Evolutionary conservation across 2,888 invertebrate species (phyloP).

Genomic region (Lasioglossum villosulum): DNA sequence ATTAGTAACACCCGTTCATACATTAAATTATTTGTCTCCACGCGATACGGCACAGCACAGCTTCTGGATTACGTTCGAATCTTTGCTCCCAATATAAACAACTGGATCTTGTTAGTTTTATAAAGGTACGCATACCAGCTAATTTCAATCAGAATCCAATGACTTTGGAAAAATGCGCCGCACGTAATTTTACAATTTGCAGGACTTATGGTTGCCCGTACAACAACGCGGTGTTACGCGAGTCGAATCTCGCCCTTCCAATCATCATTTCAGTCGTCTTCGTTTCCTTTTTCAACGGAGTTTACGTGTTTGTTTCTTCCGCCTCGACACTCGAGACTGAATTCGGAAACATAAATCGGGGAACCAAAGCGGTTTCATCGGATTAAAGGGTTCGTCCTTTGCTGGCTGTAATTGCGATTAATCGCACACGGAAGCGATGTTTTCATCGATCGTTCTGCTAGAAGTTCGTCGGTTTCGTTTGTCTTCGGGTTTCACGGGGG

Average conservation of each 20-base stretch:
- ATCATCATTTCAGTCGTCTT: not conserved
- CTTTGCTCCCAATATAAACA: not conserved
- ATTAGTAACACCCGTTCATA: not conserved
- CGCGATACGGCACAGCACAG: not conserved
- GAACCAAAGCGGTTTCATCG: not conserved
- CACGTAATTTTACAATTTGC: not conserved
- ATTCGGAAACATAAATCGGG: not conserved
- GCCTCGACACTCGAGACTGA: not conserved
- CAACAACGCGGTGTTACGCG: not conserved
- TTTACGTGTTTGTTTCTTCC: not conserved
- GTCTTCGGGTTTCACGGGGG: not conserved
- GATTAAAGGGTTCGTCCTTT: constrained; percentile 36
- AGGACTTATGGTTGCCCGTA: not conserved
- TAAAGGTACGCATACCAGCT: no score
- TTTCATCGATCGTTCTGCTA: no score
- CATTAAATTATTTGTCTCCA: not conserved
- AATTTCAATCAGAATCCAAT: not conserved
- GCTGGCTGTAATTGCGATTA: not conserved
- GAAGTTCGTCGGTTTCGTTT: not conserved
- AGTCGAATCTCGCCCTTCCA: not conserved
- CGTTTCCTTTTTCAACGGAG: not conserved
- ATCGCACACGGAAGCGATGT: not conserved
- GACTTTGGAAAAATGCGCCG: not conserved
- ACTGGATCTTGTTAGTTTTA: not conserved
- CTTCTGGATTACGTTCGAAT: not conserved